These are phyloP conservation scores for Drosophila fuyamai DNA, from an alignment of 1,140 invertebrate species.

Conservation along the genomic window DNA sequence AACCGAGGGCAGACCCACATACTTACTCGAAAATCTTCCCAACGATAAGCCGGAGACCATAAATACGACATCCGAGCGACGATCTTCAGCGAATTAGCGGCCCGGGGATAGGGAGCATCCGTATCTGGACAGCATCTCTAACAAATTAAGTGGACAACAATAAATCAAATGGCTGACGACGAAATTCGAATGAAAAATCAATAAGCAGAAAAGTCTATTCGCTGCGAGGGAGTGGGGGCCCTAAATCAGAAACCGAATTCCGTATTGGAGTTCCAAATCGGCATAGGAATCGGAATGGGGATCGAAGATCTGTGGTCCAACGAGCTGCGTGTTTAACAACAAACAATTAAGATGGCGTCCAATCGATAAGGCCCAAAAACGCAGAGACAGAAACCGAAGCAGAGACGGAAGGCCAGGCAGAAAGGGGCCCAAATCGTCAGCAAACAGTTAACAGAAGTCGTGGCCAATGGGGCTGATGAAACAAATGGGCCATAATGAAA, in stretches of 20 bases:
- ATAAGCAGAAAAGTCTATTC: conserved; percentile 77
- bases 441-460: conserved; percentile 66
- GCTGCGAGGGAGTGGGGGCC: conserved; percentile 22
- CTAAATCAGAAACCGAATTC: conserved; percentile 48
- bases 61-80: conserved; percentile 43
- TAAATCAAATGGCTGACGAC: conserved; percentile 77
- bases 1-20: conserved; percentile 20
- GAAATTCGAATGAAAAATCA: conserved; percentile 83
- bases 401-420: conserved; percentile 2
- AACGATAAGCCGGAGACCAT: conserved; percentile 43
- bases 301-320: conserved; percentile 31
- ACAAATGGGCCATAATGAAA: conserved; percentile 83
- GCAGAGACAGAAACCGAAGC: conserved; percentile 53
- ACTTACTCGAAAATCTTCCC: conserved; percentile 22
- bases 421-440: conserved; percentile 35
- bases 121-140: conserved; percentile 76
- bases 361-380: conserved; percentile 66
- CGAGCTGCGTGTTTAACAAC: conserved; percentile 79
- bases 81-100: conserved; percentile 59
- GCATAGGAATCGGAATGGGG: conserved; percentile 30
- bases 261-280: conserved; percentile 24
- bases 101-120: conserved; percentile 19
- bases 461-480: conserved; percentile 72
- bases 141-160: conserved; percentile 81
- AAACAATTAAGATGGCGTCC: conserved; percentile 84